These are phyloP conservation scores for Drosophila silvestris DNA, from an alignment of 2,888 invertebrate genomes.

Conservation along the genomic window DNA sequence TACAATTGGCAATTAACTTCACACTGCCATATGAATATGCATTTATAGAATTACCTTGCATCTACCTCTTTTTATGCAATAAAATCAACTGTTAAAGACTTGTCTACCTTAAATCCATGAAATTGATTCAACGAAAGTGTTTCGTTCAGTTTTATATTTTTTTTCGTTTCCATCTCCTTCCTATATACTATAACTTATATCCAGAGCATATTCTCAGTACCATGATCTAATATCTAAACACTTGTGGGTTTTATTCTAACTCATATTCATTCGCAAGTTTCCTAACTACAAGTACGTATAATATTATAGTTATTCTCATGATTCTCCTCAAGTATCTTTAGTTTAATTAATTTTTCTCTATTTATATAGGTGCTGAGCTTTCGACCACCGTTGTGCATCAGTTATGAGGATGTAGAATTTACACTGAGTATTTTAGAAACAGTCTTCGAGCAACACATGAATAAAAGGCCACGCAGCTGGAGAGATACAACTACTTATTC, in stretches of 20 bases:
- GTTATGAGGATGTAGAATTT: slow-evolving; percentile 92
- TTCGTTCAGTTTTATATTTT: background rate
- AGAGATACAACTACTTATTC: slow-evolving; percentile 44
- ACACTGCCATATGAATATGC: slow-evolving; percentile 23
- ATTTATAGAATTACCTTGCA: slow-evolving; percentile 37
- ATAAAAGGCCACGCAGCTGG: slow-evolving; percentile 81
- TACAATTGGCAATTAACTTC: slow-evolving; percentile 8
- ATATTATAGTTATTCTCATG: background rate
- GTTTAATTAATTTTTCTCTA: background rate
- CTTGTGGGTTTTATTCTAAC: slow-evolving; percentile 37
- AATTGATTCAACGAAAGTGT: background rate
- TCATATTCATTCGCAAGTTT: slow-evolving; percentile 57
- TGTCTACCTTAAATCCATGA: background rate
- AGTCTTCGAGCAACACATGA: slow-evolving; percentile 71
- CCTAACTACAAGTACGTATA: slow-evolving; percentile 58
- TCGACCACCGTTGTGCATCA: slow-evolving; percentile 98
- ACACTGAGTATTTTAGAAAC: slow-evolving; percentile 87
- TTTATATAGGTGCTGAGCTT: slow-evolving; percentile 91
- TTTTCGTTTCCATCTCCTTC: background rate
- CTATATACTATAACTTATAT: slow-evolving; percentile 9
- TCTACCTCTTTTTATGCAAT: slow-evolving; percentile 22
- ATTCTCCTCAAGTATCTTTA: background rate
- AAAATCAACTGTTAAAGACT: slow-evolving; percentile 28
- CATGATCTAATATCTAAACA: slow-evolving; percentile 31
- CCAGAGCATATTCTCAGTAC: slow-evolving; percentile 15